Conservation (phyloP, 2,888 invertebrate genomes). For the Troides oblongomaculatus region DNA sequence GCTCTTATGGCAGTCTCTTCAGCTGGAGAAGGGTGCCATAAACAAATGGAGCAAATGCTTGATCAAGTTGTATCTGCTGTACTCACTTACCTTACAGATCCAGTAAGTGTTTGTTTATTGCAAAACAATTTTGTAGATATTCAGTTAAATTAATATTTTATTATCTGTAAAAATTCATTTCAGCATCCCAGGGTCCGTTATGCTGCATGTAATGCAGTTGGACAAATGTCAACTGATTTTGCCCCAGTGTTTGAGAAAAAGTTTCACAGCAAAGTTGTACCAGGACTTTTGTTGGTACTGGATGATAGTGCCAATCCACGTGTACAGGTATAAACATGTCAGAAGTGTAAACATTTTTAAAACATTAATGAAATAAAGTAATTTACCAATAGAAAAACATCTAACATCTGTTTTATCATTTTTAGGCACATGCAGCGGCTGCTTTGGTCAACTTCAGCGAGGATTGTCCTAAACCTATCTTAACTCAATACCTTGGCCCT, state of each 20-base stretch:
- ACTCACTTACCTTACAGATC: conserved; percentile 90
- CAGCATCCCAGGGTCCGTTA: conserved; percentile 95
- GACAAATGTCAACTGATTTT: conserved; percentile 99
- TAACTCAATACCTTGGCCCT: conserved; percentile 93
- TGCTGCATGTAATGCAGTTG: conserved; percentile 98
- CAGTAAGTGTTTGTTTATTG: conserved; percentile 73
- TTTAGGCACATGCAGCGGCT: conserved; percentile 89
- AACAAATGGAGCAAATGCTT: conserved; percentile 98
- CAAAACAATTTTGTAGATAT: neutral
- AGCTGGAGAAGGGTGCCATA: conserved; percentile 98
- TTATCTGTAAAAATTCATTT: neutral
- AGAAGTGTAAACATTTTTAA: neutral
- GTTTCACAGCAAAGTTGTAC: conserved; percentile 97
- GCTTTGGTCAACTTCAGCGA: conserved; percentile 99
- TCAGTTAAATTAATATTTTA: neutral
- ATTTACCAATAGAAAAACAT: neutral
- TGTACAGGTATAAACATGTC: conserved; percentile 84
- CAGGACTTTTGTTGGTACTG: conserved; percentile 91
- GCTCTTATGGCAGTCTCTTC: conserved; percentile 99
- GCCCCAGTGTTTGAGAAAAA: conserved; percentile 98
- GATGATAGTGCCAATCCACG: conserved; percentile 95
- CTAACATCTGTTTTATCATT: neutral
- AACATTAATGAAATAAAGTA: neutral
- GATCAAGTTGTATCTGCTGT: conserved; percentile 95
- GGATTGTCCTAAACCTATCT: conserved; percentile 97